A percentile compares a stretch with the other conserved stretches of the same genome.
Evolutionary conservation across 2,888 invertebrate genomes (phyloP).

Genomic region (Rhingia campestris): DNA sequence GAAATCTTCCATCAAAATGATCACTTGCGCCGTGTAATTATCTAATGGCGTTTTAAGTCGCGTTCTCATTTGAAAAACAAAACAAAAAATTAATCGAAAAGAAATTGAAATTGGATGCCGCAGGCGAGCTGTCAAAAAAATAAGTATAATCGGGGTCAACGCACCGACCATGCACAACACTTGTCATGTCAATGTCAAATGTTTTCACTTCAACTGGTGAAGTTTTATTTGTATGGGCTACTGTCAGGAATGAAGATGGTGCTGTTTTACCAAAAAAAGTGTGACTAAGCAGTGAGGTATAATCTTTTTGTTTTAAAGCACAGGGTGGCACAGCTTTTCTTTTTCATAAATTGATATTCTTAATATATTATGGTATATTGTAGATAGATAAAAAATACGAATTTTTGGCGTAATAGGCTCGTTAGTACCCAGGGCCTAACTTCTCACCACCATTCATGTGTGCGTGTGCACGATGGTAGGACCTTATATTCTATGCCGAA

Average conservation of each 20-base stretch:
- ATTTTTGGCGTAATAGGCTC: no score
- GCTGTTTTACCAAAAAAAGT: slow-evolving; percentile 1
- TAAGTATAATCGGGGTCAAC: slow-evolving; percentile 44
- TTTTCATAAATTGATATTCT: no score
- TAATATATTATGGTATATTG: no score
- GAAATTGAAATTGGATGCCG: slow-evolving; percentile 22
- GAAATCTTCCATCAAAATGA: slow-evolving; percentile 57
- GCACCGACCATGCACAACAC: slow-evolving; percentile 56
- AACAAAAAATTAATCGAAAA: slow-evolving; percentile 1
- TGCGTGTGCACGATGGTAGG: no score
- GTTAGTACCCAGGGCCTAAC: no score
- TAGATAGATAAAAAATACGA: no score
- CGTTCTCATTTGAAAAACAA: slow-evolving; percentile 28
- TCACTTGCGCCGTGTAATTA: slow-evolving; percentile 51
- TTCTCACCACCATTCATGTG: no score
- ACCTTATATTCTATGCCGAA: no score
- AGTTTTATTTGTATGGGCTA: slow-evolving; percentile 29
- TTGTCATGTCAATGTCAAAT: slow-evolving; percentile 65
- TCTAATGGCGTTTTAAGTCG: slow-evolving; percentile 48
- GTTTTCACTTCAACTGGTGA: slow-evolving; percentile 37
- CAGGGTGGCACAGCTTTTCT: no score
- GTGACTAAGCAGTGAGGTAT: no score
- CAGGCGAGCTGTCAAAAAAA: slow-evolving; percentile 42
- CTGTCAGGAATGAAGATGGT: slow-evolving; percentile 34
- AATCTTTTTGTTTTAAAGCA: no score